Evolutionary conservation across 2,797 vertebrate genomes (phyloP), one percentile per base, ranked within the genome.

Genomic region (Toxotes lorentzi): DNA sequence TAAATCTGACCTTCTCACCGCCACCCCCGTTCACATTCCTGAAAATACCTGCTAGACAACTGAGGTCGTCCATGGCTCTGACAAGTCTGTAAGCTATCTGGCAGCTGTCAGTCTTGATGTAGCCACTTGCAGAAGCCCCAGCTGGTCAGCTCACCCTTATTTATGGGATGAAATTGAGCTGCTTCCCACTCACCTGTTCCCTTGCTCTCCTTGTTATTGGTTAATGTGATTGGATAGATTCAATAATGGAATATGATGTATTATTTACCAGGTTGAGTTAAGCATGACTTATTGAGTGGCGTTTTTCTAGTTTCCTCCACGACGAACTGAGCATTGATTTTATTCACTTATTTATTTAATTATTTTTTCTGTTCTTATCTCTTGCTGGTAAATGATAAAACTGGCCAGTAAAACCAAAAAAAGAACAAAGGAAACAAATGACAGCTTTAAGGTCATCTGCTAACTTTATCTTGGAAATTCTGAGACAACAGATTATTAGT

Each of bases 31-130:
- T 74, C 80, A 32, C 65, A 78, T 81, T 79, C 76, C 84, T 79
- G 80, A 87, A 90, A 89, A 90, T 83, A 87, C 82, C 67, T 7
- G 58, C 43, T 40, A 86, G 90, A 93, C 92, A 84, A 76, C 65
- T 27, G 87, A 87, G 93, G 93, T 94, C 92, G 89, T 41, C 56
- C 45, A 32, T 57, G 78, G 59, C 82, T 62, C 88, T 79, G 88
- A 86, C 83, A 70, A 67, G 82, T 85, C 87, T 78, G 88, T 40
- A 53, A 71, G 88, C 91, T 88, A 73, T 92, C 87, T 93, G 94
- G 91, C 94, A 94, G 92, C 94, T 95, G 94, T 95, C 93, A 94
- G 87, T 95, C 95, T 93, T 89, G 71, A 91, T 90, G 88, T 83
- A 79, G 82, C 82, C 86, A 66, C 85, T 80, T 60, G 74, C 76